Base-by-base conservation (phyloP, 2,888 invertebrate genomes). In the Papilio elwesi region DNA sequence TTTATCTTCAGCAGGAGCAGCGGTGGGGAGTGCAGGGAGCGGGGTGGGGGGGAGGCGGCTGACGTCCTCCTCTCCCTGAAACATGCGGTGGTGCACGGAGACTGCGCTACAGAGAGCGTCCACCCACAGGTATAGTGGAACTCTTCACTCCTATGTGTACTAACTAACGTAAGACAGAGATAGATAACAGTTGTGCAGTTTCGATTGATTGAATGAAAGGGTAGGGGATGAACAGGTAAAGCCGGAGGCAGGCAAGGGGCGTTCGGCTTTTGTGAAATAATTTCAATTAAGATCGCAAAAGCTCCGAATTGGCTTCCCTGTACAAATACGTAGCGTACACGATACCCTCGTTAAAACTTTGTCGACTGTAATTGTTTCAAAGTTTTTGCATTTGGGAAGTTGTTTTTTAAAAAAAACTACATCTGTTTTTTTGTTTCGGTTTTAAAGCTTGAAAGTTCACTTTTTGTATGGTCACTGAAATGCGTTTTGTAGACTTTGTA, bases 61-160 rank as follows among this genome's bases (percentile, higher is more conserved):
- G 98, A 98, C 90, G 98, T 98, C 76, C 95, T 98, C 63, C 94
- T 98, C 82, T 97, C 97, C 0, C 92, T 98, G 80, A 98, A 98
- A 86, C 97, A 98, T 87, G 97, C 97, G 59, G 97, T 98, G 73
- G 97, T 97, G 53, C 97, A 97, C 87, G 97, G 97, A 12, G 96
- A 96, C 78, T 94, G 93, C 81, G 89, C 89, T 79, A 82, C 92
- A 79, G 92, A 94, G 83, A 77, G 90, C 63, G 94, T 94, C 69
- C 94, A 94, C 82, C 92, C 92, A 71, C 95, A 95, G 89, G 95
- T 95, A 88, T 76, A 78, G 10, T 75, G 74, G 51, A 85, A 87
- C 82, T 88, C 71, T 78, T 89, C 80, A 77, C 82, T 75, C 82
- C 6, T 73, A 75, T 59, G 6, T 16, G 16, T 10, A n/a, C 16